Conservation (phyloP, 2,888 invertebrate genomes). For the Drosophila nigricruria region DNA sequence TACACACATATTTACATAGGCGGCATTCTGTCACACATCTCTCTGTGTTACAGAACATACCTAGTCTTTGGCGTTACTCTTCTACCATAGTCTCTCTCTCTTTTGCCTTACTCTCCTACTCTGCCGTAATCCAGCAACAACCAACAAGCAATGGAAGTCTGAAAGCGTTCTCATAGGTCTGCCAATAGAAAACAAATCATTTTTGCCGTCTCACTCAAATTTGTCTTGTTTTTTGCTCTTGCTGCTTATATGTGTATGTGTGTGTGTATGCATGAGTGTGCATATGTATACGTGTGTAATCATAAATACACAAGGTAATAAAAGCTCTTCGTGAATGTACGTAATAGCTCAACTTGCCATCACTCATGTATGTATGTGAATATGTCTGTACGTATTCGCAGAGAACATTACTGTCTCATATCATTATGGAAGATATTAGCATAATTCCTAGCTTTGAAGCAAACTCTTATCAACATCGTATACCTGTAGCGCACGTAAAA, state of each 20-base stretch:
- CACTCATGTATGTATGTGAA: background rate
- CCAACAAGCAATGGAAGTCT: slow-evolving; percentile 18
- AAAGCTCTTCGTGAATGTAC: slow-evolving; percentile 1
- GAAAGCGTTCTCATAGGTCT: slow-evolving; percentile 38
- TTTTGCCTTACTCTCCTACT: slow-evolving; percentile 6
- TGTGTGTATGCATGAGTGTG: background rate
- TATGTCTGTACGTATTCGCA: background rate
- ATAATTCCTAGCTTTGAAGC: no score
- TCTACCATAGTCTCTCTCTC: background rate
- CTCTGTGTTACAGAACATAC: background rate
- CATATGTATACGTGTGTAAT: background rate
- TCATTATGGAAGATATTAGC: background rate
- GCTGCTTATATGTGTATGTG: background rate
- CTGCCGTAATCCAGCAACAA: slow-evolving; percentile 9
- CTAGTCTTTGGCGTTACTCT: slow-evolving; percentile 1
- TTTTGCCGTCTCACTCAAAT: slow-evolving; percentile 46
- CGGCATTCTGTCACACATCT: background rate
- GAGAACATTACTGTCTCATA: background rate
- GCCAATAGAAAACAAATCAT: slow-evolving; percentile 40
- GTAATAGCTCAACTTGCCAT: slow-evolving; percentile 1
- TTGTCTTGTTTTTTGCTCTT: slow-evolving; percentile 15
- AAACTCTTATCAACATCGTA: background rate
- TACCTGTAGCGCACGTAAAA: no score
- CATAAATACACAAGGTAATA: slow-evolving; percentile 8
- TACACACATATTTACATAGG: background rate